Conservation (phyloP, 2,888 invertebrate species). For the Uropetala carovei region DNA sequence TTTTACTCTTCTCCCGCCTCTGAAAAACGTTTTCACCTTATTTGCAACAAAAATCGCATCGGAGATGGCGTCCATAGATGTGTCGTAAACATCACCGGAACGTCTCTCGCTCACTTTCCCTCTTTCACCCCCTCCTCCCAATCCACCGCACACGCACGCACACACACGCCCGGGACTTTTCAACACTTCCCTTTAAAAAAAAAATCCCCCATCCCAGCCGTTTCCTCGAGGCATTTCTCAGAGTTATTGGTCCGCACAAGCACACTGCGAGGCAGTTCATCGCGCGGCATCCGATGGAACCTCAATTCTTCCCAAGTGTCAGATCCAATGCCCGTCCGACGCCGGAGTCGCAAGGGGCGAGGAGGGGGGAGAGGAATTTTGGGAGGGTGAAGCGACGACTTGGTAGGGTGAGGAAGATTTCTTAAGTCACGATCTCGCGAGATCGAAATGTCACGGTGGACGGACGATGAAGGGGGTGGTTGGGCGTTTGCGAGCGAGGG, state of each 20-base stretch:
- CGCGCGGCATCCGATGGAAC: constrained; percentile 33
- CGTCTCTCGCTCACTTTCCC: not conserved
- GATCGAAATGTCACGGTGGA: constrained; percentile 57
- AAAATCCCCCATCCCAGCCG: not conserved
- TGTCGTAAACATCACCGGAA: not conserved
- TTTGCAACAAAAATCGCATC: no score
- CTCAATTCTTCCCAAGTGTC: constrained; percentile 56
- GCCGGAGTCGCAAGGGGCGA: not conserved
- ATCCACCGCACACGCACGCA: not conserved
- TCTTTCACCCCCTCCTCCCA: not conserved
- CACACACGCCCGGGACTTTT: no score
- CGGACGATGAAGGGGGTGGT: not conserved
- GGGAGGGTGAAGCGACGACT: not conserved
- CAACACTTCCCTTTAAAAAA: not conserved
- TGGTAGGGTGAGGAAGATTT: not conserved
- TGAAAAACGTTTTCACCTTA: not conserved
- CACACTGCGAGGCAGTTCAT: constrained; percentile 19
- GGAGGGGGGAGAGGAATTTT: not conserved
- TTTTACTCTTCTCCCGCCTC: no score
- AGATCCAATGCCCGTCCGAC: constrained; percentile 53
- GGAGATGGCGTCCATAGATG: not conserved
- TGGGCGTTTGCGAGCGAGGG: no score
- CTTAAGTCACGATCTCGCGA: constrained; percentile 54
- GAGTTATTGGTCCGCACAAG: constrained; percentile 19
- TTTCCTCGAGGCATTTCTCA: not conserved